A percentile compares a stretch with the other conserved stretches of the same genome.
These are phyloP conservation scores for Halcyon badia DNA, from an alignment of 2,797 vertebrate genomes.

Conservation along the genomic window DNA sequence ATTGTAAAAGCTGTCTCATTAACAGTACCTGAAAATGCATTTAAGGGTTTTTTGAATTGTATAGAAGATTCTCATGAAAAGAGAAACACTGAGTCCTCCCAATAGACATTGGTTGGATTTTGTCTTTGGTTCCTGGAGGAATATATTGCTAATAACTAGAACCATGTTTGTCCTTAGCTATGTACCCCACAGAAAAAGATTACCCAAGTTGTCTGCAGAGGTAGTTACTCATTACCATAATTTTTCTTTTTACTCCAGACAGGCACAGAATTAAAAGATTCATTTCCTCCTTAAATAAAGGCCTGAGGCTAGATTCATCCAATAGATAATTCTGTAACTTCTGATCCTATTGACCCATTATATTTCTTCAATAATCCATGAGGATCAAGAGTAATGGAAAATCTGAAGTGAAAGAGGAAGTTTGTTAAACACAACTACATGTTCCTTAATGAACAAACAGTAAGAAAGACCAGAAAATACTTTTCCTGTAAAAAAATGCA, in stretches of 20 bases:
- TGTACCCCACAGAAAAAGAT: background rate
- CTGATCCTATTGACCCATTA: background rate
- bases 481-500: background rate
- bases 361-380: background rate
- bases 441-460: background rate
- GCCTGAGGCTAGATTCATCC: background rate
- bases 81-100: background rate
- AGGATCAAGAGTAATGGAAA: background rate
- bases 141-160: background rate
- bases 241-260: background rate
- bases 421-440: background rate
- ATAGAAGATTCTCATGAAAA: background rate
- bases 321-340: background rate
- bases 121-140: background rate
- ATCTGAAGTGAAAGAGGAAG: background rate
- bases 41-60: background rate
- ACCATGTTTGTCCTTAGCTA: background rate
- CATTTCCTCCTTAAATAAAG: background rate
- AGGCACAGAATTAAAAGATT: background rate
- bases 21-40: background rate
- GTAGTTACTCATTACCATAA: background rate
- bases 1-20: background rate
- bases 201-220: background rate
- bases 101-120: background rate
- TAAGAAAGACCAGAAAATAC: background rate